These are phyloP conservation scores for Stenopsyche tienmushanensis DNA, from an alignment of 1,140 invertebrate genomes.

Conservation along the genomic window DNA sequence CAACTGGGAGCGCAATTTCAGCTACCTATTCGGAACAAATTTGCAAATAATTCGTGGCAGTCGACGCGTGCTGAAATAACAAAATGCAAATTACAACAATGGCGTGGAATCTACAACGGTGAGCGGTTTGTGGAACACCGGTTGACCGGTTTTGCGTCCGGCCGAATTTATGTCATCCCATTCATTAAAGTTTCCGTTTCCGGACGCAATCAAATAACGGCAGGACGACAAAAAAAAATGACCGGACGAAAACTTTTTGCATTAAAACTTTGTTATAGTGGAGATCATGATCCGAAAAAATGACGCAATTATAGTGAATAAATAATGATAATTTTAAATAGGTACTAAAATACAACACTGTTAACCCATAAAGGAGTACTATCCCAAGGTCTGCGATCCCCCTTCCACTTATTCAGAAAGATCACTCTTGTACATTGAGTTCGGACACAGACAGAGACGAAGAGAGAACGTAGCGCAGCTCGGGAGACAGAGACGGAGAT, in stretches of 20 bases:
- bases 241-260: not conserved
- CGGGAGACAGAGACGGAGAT: no score
- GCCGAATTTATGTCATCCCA: not conserved
- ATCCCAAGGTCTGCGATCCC: no score
- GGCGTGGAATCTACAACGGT: not conserved
- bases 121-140: not conserved
- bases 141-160: constrained; percentile 7
- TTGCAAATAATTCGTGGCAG: not conserved
- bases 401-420: no score
- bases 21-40: not conserved
- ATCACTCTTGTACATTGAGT: no score
- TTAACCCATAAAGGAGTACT: no score
- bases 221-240: not conserved
- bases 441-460: no score
- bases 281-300: not conserved
- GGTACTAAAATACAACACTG: no score
- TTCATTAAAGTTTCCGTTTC: constrained; percentile 11
- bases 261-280: not conserved
- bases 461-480: no score
- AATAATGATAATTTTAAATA: no score
- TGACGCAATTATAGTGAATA: no score
- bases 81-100: constrained; percentile 4
- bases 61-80: not conserved
- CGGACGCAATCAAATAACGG: not conserved
- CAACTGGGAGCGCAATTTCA: no score